A percentile compares a stretch with the other conserved stretches of the same genome.
Evolutionary conservation across 2,797 vertebrate species (phyloP).

Genomic region (Schizopygopsis pylzovi): DNA sequence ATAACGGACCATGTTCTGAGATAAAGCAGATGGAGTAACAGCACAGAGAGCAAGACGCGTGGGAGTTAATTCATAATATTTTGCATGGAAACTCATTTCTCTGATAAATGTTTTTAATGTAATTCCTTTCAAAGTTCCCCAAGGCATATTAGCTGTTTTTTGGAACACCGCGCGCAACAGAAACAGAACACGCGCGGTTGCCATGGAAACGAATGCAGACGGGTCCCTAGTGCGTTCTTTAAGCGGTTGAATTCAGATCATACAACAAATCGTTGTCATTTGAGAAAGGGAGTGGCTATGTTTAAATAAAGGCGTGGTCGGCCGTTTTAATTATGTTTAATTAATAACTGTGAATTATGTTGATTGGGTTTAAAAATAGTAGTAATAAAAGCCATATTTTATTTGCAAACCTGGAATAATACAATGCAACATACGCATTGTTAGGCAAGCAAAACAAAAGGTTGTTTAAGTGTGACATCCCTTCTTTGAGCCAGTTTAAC

Average conservation of each 20-base stretch:
- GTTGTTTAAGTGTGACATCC: conserved; percentile 4
- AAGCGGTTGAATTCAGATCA: not conserved
- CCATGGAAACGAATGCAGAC: conserved; percentile 65
- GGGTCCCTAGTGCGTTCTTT: not conserved
- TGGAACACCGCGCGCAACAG: conserved; percentile 12
- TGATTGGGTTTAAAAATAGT: not conserved
- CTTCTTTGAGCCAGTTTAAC: not conserved
- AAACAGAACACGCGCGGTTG: conserved; percentile 61
- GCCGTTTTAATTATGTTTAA: not conserved
- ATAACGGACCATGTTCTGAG: conserved; percentile 13
- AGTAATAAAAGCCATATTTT: not conserved
- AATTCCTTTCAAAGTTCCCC: not conserved
- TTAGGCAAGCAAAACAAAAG: not conserved
- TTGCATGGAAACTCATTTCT: not conserved
- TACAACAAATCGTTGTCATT: not conserved
- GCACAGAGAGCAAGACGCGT: not conserved
- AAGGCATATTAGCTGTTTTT: not conserved
- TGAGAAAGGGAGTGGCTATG: not conserved
- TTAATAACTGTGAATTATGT: not conserved
- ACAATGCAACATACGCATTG: not conserved
- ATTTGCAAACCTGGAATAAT: not conserved
- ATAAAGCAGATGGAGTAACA: conserved; percentile 19
- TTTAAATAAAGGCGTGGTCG: not conserved
- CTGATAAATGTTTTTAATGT: not conserved
- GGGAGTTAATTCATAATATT: not conserved